Base-by-base conservation (phyloP, 2,113 vertebrate species). In the Nyctibius bracteatus region DNA sequence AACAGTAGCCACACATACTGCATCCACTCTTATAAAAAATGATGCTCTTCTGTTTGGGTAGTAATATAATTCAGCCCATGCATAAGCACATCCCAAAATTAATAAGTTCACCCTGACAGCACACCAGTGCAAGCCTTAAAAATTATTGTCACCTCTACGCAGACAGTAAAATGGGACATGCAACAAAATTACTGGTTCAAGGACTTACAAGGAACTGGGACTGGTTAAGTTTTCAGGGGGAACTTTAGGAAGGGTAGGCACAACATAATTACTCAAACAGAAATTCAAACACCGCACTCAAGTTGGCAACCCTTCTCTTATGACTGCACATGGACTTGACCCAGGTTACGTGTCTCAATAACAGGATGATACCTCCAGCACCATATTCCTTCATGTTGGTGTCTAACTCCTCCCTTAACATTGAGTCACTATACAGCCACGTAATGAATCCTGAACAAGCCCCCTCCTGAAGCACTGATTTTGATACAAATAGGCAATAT, bases 381-480 rank as follows among this genome's bases (percentile, higher is more conserved):
- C 44, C 41, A 27, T 5, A 31, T 4, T 58, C 21, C 62, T 43
- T 37, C 8, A 4, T 33, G 12, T 14, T 44, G 54, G 33, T n/a
- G 30, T 25, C 61, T 30, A 43, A 44, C 12, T 35, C 27, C 31
- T 35, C 39, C 21, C 23, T 39, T 54, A 27, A 25, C 4, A 5
- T 1, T 3, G 27, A 57, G 14, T 46, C 31, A 70, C 41, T 39
- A 59, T 65, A 58, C 5, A 33, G 52, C 37, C 10, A 7, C 0
- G 0, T 27, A 61, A 63, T 0, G 0, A 70, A 81, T 37, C 8
- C 67, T 19, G 17, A 52, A 58, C 17, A 49, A 59, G 57, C 4
- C 33, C 8, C 7, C 16, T 72, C 44, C 63, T 33, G 19, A 37
- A 80, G 41, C 54, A 52, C 6, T 6, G 20, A 55, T 84, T 90